These are phyloP conservation scores for Pachypeltis micranthus DNA, from an alignment of 1,140 invertebrate genomes.

Conservation along the genomic window DNA sequence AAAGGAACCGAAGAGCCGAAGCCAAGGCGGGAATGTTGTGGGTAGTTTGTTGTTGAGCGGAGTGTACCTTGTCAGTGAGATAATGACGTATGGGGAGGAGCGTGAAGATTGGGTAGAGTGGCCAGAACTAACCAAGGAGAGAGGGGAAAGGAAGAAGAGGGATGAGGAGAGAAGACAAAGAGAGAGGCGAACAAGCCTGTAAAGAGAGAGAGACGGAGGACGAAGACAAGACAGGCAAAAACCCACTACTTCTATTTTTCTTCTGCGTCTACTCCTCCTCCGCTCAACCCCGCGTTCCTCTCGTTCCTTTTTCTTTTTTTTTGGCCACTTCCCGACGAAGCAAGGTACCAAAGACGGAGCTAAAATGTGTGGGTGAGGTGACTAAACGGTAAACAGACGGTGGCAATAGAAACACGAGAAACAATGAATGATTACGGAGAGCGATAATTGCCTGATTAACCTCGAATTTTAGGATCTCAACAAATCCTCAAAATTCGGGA, in stretches of 20 bases:
- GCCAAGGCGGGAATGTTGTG: slow-evolving; percentile 3
- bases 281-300: no score
- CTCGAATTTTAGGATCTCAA: no score
- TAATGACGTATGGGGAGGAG: slow-evolving; percentile 21
- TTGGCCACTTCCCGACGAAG: no score
- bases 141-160: slow-evolving; percentile 1
- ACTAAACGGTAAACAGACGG: no score
- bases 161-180: neutral
- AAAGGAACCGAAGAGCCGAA: neutral
- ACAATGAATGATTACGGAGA: no score
- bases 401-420: no score
- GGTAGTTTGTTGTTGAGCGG: slow-evolving; percentile 7
- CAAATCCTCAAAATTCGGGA: no score
- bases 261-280: neutral
- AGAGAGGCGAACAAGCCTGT: neutral
- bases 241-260: slow-evolving; percentile 7
- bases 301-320: neutral
- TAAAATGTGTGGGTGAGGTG: no score
- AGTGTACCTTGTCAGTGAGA: slow-evolving; percentile 19
- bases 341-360: no score
- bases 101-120: slow-evolving; percentile 21
- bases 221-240: slow-evolving; percentile 2
- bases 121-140: slow-evolving; percentile 11
- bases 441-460: no score
- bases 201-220: slow-evolving; percentile 3